Evolutionary conservation across 2,888 invertebrate species (phyloP).

Genomic region (Agonopterix alstromeriana): DNA sequence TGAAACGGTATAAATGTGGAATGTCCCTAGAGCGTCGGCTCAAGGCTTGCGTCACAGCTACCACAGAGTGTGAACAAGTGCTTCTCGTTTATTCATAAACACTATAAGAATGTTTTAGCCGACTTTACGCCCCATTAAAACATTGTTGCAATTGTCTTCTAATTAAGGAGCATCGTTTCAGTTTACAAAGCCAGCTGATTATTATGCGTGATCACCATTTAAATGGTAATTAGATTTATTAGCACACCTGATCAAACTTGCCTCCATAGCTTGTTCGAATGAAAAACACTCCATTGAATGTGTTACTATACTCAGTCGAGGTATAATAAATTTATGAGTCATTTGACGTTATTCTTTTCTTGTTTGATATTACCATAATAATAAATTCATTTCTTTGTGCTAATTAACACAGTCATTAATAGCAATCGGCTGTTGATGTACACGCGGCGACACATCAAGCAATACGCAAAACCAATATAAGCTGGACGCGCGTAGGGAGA

Average conservation of each 20-base stretch:
- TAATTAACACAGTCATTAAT: too few relatives aligned
- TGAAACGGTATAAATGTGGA: too few relatives aligned
- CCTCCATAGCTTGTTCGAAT: constrained; percentile 21
- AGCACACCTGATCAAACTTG: constrained; percentile 61
- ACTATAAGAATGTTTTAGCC: constrained; percentile 39
- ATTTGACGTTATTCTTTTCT: too few relatives aligned
- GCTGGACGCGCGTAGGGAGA: too few relatives aligned
- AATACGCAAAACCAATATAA: too few relatives aligned
- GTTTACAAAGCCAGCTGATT: constrained; percentile 65
- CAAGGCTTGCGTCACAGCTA: constrained; percentile 34
- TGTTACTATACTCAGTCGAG: too few relatives aligned
- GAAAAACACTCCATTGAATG: constrained; percentile 18
- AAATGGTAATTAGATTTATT: constrained; percentile 73
- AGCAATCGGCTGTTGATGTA: too few relatives aligned
- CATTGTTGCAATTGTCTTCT: constrained; percentile 58
- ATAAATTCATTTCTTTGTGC: too few relatives aligned
- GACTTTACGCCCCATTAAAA: constrained; percentile 50
- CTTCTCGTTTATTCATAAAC: constrained; percentile 26
- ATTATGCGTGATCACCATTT: constrained; percentile 74
- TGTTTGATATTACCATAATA: too few relatives aligned
- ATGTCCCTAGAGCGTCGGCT: not conserved
- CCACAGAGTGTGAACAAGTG: constrained; percentile 53
- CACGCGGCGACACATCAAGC: too few relatives aligned
- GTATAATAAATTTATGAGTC: too few relatives aligned
- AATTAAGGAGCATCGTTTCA: constrained; percentile 61